Evolutionary conservation across 37 sponge, comb jelly and placozoan species (phyloP).

Genomic region (Cliona cf. orientalis): DNA sequence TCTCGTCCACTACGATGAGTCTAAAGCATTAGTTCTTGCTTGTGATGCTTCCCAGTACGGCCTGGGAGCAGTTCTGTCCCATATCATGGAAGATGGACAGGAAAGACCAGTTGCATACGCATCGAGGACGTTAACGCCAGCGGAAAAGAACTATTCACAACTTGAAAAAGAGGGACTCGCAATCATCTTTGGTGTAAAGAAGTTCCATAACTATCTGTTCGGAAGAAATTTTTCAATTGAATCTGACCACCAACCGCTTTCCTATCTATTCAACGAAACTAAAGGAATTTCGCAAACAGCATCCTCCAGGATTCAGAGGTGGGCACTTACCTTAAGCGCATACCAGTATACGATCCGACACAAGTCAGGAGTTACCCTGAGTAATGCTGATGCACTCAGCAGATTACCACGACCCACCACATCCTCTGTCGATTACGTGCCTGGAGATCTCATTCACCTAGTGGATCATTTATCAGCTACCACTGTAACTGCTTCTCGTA

Average conservation of each 20-base stretch:
- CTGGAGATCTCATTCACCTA: too few species aligned
- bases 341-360: too few species aligned
- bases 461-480: too few species aligned
- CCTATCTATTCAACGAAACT: conserved; percentile 31
- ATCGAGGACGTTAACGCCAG: conserved; percentile 31
- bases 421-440: too few species aligned
- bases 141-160: conserved; percentile 31
- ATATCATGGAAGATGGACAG: conserved; percentile 14
- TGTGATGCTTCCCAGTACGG: conserved; percentile 44
- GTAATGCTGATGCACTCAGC: too few species aligned
- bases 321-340: background rate
- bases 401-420: too few species aligned
- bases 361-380: too few species aligned
- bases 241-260: conserved; percentile 4
- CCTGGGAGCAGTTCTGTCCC: conserved; percentile 29
- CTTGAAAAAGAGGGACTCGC: conserved; percentile 40
- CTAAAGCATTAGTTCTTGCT: conserved; percentile 16
- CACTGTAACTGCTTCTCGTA: too few species aligned
- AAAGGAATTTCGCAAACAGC: too few species aligned
- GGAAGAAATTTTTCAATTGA: conserved; percentile 3
- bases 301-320: background rate
- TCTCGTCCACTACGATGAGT: conserved; percentile 25
- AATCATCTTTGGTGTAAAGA: conserved; percentile 15
- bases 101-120: conserved; percentile 24
- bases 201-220: conserved; percentile 34